Evolutionary conservation across 2,113 vertebrate species (phyloP), one percentile per base, ranked within the genome.

Genomic region (Cyprinodon brontotheroides): DNA sequence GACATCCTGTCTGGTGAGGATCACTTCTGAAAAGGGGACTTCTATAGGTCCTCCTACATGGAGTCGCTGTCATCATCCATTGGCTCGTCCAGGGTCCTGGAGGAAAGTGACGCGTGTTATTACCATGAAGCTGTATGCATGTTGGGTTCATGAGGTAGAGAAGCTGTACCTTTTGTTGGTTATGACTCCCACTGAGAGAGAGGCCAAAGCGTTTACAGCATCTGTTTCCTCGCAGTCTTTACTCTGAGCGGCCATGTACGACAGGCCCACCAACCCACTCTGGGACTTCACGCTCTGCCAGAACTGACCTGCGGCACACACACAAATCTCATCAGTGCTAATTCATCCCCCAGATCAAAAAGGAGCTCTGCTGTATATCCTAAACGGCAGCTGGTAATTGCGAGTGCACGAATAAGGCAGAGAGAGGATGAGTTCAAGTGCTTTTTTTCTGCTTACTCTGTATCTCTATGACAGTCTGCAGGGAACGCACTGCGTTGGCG

Each of bases 161-260:
- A 63, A 50, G 1, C 4, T 20, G 43, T 94, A 97, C 97, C 95
- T 96, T 68, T 96, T 92, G 78, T 92, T 93, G 92, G 95, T 88
- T 17, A 97, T 87, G 37, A 92, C 94, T 5, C 95, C 96, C 78
- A 97, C 96, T 0, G 97, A 97, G 48, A 99, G 96, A 0, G 95
- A 98, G 11, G 97, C 97, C 92, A 99, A 82, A 0, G 98, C 97
- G 0, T 96, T 97, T 70, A 99, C 96, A 0, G 97, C 95, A 74
- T 98, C 98, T 0, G 96, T 95, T 87, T 99, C 97, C 85, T 98
- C 97, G 36, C 94, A 85, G 66, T 97, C 96, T 9, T 94, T 93
- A 40, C 90, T 95, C 83, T 97, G 96, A 1, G 92, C 94, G 60
- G 94, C 92, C 80, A 96, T 89, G 87, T 94, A 93, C n/a, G 97